Evolutionary conservation across 1,140 invertebrate species (phyloP), one percentile per base, ranked within the genome.

Genomic region (Himalopsyche phryganea): DNA sequence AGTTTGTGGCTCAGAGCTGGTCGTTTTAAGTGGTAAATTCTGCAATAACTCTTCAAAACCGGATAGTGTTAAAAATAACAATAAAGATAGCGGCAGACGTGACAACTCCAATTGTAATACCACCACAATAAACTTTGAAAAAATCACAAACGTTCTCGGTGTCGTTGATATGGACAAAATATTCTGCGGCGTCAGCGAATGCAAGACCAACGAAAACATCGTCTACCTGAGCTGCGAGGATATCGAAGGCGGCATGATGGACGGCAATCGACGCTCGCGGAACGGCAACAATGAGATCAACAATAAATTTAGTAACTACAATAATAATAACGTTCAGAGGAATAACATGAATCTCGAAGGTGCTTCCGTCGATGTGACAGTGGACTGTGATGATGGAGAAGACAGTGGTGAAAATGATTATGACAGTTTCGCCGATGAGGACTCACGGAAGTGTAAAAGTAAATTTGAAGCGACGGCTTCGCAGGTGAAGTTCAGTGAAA

Each of bases 131-230:
- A 40, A 11, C 5, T n/a, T 40, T 11, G 15, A 13, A 4, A 40
- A 40, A 5, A 40, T n/a, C 38, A 40, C 4, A 28, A 28, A 28
- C 23, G 9, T 28, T 28, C 23, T 28, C 23, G 23, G 23, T 28
- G 23, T 9, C 9, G 20, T 14, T 4, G 46, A 20, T 15, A 48
- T 20, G 40, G 51, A 11, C 20, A 19, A 18, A 46, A 58, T 38
- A 23, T 38, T 40, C n/a, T 28, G 49, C 40, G 13, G 50, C 50
- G 53, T 41, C 49, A 42, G 38, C 44, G 54, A 52, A 42, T 6
- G 48, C 53, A 44, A 28, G 23, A 28, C 23, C 23, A 28, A 28
- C 23, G 4, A 28, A 5, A 9, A 28, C 9, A 9, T 28, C 4
- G 23, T 28, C 9, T 28, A 28, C 9, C 9, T 28, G 9, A 28